A percentile compares a stretch with the other conserved stretches of the same genome.
These are phyloP conservation scores for Macrosteles quadrilineatus DNA, from an alignment of 1,140 invertebrate species.

Conservation along the genomic window DNA sequence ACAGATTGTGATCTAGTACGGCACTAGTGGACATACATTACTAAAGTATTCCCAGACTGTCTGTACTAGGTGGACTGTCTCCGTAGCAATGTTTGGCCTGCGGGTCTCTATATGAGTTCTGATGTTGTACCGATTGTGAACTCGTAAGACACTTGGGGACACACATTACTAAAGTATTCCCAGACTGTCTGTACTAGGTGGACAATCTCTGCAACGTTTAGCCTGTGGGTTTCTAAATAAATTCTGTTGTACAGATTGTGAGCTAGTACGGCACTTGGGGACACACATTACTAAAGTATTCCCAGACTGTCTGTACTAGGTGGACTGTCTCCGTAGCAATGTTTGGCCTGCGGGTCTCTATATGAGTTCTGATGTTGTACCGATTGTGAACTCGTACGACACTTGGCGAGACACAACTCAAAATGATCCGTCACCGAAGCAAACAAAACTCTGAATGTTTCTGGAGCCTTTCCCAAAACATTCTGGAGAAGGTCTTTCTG, in stretches of 20 bases:
- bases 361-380: conserved; percentile 94
- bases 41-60: conserved; percentile 89
- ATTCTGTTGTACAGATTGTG: too few relatives aligned
- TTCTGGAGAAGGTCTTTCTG: conserved; percentile 70
- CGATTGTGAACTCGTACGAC: conserved; percentile 88
- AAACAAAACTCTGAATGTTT: conserved; percentile 71
- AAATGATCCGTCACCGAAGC: conserved; percentile 80
- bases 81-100: too few relatives aligned
- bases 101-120: too few relatives aligned
- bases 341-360: conserved; percentile 79
- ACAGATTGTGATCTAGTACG: conserved; percentile 90
- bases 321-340: conserved; percentile 65
- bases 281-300: too few relatives aligned
- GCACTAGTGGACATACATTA: conserved; percentile 88
- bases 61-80: too few relatives aligned
- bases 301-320: conserved; percentile 25
- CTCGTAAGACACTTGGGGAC: too few relatives aligned
- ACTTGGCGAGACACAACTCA: conserved; percentile 88
- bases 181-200: too few relatives aligned
- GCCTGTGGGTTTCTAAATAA: too few relatives aligned
- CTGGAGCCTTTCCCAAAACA: conserved; percentile 69
- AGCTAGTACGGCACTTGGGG: too few relatives aligned
- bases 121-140: too few relatives aligned
- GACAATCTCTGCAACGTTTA: too few relatives aligned
- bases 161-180: too few relatives aligned